Conservation (phyloP, 2,797 vertebrate genomes). For the Ambastaia sidthimunki region DNA sequence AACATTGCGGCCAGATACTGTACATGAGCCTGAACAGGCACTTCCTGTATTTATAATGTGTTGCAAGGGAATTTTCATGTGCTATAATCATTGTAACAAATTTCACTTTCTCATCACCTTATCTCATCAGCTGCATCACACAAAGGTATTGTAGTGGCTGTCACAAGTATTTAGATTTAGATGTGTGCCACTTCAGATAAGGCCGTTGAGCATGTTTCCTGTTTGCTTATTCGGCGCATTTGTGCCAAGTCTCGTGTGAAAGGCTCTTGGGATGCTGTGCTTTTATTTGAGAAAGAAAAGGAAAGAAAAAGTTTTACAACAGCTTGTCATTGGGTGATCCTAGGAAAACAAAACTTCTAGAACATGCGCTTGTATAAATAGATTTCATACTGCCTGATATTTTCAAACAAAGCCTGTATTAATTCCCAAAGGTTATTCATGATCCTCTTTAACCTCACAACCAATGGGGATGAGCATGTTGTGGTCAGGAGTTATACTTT, state of each 20-base stretch:
- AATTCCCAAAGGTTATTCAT: conserved; percentile 79
- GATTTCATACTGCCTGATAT: conserved; percentile 74
- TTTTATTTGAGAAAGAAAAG: conserved; percentile 10
- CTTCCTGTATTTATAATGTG: background rate
- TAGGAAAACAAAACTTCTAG: conserved; percentile 69
- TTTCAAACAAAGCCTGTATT: conserved; percentile 78
- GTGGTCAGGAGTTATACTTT: conserved; percentile 67
- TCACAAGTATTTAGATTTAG: conserved; percentile 40
- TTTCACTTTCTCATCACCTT: conserved; percentile 31
- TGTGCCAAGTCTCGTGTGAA: conserved; percentile 50
- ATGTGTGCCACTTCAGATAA: conserved; percentile 67
- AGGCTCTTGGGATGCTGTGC: conserved; percentile 16
- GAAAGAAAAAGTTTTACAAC: background rate
- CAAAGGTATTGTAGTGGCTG: conserved; percentile 43
- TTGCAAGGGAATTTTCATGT: conserved; percentile 2
- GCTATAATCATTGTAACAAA: background rate
- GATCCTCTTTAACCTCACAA: conserved; percentile 78
- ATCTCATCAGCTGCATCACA: conserved; percentile 29
- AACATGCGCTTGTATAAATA: conserved; percentile 84
- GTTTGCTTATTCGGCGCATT: conserved; percentile 69
- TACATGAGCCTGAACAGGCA: background rate
- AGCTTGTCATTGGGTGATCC: conserved; percentile 67
- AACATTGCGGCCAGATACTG: background rate
- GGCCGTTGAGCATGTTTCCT: conserved; percentile 70
- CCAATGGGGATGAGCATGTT: conserved; percentile 71